Conservation (phyloP, 2,888 invertebrate genomes). For the Campaea margaritaria region DNA sequence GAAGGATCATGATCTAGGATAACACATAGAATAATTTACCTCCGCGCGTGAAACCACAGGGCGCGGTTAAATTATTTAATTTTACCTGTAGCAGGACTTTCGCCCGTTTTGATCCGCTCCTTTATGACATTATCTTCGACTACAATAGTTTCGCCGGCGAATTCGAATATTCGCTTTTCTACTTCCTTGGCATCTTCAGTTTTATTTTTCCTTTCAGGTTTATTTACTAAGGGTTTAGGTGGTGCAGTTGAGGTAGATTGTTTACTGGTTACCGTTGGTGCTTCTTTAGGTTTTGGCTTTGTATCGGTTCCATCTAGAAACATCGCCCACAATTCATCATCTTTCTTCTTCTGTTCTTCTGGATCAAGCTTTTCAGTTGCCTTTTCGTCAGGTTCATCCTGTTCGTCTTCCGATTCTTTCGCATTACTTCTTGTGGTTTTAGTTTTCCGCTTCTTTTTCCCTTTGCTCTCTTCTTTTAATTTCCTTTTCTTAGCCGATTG, state of each 20-base stretch:
- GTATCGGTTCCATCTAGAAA: slow-evolving; percentile 89
- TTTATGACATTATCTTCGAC: slow-evolving; percentile 76
- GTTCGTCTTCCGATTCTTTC: slow-evolving; percentile 55
- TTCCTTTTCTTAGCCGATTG: slow-evolving; percentile 69
- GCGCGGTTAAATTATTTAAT: not conserved
- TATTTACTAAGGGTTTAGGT: slow-evolving; percentile 21
- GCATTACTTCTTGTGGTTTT: slow-evolving; percentile 31
- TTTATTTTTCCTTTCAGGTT: slow-evolving; percentile 26
- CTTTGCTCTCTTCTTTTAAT: slow-evolving; percentile 49
- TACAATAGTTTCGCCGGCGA: slow-evolving; percentile 93
- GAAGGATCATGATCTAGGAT: too few relatives aligned
- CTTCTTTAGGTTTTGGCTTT: slow-evolving; percentile 63
- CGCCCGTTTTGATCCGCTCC: slow-evolving; percentile 70
- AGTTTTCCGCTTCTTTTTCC: slow-evolving; percentile 63
- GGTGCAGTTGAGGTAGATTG: slow-evolving; percentile 15
- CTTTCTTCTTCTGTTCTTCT: slow-evolving; percentile 88
- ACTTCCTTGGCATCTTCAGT: slow-evolving; percentile 80
- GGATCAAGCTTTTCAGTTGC: slow-evolving; percentile 68
- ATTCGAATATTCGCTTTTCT: slow-evolving; percentile 90
- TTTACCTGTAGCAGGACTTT: slow-evolving; percentile 63
- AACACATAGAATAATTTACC: too few relatives aligned
- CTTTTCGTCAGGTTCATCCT: slow-evolving; percentile 48
- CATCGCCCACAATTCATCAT: slow-evolving; percentile 92
- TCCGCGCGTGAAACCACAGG: too few relatives aligned
- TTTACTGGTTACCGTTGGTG: slow-evolving; percentile 10